These are phyloP conservation scores for Carabus problematicus DNA, from an alignment of 2,888 invertebrate genomes.

Conservation along the genomic window DNA sequence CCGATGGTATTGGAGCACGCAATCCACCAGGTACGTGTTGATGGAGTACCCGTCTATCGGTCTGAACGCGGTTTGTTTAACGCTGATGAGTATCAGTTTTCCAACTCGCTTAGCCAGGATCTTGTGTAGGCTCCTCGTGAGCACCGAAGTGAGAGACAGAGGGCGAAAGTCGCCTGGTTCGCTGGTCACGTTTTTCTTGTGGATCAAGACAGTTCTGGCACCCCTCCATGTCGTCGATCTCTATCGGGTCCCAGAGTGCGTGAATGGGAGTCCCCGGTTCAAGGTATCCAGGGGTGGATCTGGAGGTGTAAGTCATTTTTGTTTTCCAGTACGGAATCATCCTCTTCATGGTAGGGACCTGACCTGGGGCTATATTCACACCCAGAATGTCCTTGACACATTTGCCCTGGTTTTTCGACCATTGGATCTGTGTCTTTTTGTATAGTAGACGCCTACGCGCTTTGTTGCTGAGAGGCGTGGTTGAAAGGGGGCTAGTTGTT, in stretches of 20 bases:
- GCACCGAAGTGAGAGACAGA: too few relatives aligned
- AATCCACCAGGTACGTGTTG: too few relatives aligned
- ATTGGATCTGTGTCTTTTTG: neutral
- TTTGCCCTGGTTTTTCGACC: neutral
- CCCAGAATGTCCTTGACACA: neutral
- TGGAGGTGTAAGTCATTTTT: neutral
- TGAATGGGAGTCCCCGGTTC: too few relatives aligned
- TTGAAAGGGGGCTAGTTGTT: neutral
- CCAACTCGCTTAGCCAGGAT: too few relatives aligned
- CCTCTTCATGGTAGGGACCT: conserved; percentile 46
- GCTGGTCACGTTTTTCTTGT: too few relatives aligned
- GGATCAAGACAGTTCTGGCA: too few relatives aligned
- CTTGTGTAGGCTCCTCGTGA: too few relatives aligned
- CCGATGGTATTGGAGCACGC: too few relatives aligned
- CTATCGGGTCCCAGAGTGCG: neutral
- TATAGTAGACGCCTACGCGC: neutral
- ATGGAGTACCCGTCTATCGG: too few relatives aligned
- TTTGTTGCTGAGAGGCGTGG: neutral
- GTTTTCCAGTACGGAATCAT: conserved; percentile 40
- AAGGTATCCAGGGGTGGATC: neutral
- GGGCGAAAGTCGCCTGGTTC: too few relatives aligned
- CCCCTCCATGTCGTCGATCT: neutral
- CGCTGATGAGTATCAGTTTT: too few relatives aligned
- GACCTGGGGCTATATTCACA: conserved; percentile 44
- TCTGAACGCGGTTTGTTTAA: too few relatives aligned